phyloP scores from a whole-genome alignment of 2,113 vertebrate genomes.

The Chrysochloris asiatica region DNA sequence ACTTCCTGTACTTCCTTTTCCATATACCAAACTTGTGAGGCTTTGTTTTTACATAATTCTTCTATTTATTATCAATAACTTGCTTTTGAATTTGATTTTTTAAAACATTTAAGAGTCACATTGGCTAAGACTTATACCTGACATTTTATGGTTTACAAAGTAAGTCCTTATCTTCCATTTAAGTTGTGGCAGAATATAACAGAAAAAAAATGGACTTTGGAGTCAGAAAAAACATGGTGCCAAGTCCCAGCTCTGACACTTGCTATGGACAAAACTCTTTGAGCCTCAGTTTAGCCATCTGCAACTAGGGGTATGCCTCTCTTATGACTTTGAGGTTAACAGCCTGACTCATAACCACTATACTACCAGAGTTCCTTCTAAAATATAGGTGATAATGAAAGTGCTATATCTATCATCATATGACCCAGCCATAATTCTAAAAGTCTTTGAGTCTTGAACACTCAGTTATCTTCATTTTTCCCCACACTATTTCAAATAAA shows the following conservation, averaged over 20 bases:
- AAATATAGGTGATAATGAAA: constrained; percentile 5
- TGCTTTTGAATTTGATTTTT: constrained; percentile 47
- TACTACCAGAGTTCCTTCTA: no score
- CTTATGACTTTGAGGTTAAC: neutral
- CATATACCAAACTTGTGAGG: neutral
- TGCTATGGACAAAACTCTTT: neutral
- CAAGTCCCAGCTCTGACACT: neutral
- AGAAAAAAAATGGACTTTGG: neutral
- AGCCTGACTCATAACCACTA: no score
- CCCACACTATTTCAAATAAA: constrained; percentile 21
- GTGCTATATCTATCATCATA: neutral
- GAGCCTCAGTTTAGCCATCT: neutral
- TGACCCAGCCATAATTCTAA: constrained; percentile 11
- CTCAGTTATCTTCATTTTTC: neutral
- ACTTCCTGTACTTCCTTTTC: neutral
- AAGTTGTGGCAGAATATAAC: neutral
- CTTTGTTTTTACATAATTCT: neutral
- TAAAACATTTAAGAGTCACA: constrained; percentile 7
- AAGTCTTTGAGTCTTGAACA: constrained; percentile 29
- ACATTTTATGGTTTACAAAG: no score
- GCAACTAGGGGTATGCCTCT: neutral
- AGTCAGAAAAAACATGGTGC: neutral
- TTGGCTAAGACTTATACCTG: no score
- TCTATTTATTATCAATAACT: constrained; percentile 42
- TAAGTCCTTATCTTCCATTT: no score